These are phyloP conservation scores for Nesogale talazaci DNA, from an alignment of 2,113 vertebrate genomes.

Conservation along the genomic window DNA sequence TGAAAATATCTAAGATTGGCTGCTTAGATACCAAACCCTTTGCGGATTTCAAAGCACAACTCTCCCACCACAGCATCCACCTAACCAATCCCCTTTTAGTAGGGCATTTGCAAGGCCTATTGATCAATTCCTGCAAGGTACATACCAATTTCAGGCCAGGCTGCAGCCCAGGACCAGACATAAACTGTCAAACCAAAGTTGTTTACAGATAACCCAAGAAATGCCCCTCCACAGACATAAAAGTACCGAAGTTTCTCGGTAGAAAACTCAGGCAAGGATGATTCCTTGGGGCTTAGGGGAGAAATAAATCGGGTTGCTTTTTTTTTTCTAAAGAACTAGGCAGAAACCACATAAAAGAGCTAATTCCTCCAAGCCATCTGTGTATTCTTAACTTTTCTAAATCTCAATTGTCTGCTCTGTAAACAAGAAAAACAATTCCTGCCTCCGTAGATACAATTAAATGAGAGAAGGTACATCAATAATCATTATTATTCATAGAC, in stretches of 20 bases:
- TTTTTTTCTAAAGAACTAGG: background rate
- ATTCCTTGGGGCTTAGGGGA: background rate
- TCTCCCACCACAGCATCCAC: background rate
- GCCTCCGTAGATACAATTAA: background rate
- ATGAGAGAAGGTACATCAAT: background rate
- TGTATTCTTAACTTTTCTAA: background rate
- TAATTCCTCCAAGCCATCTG: background rate
- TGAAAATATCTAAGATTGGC: background rate
- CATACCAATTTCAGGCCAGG: background rate
- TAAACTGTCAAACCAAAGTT: background rate
- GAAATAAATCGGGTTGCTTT: background rate
- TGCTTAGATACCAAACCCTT: background rate
- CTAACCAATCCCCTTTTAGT: background rate
- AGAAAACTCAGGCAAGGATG: background rate
- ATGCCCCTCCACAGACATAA: background rate
- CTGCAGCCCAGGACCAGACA: background rate
- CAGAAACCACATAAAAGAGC: background rate
- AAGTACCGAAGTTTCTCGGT: background rate
- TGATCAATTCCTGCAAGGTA: background rate
- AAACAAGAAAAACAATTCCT: too few species aligned
- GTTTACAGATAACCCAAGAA: background rate
- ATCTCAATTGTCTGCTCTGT: background rate
- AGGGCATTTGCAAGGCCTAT: background rate
- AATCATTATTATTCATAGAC: background rate
- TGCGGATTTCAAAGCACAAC: background rate